Evolutionary conservation across 2,113 vertebrate species (phyloP), one percentile per base, ranked within the genome.

Genomic region (Piaya cayana): DNA sequence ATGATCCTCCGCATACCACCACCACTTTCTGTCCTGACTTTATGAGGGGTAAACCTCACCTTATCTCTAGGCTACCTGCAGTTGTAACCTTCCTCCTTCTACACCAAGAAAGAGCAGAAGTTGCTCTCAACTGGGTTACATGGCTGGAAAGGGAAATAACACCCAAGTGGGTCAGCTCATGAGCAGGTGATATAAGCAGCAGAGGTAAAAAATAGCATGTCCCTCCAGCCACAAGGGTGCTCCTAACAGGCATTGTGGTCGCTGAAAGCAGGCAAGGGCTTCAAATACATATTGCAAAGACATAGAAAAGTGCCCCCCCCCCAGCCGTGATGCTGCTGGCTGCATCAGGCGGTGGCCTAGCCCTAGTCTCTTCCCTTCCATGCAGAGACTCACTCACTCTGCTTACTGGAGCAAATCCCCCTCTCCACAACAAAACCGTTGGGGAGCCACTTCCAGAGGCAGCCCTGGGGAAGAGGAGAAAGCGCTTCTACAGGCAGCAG

Each of bases 51-150:
- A n/a, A 71, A 53, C 59, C 15, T 86, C 2, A 2, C 23, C 18
- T 85, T 59, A 17, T 50, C 67, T 87, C 50, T 53, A 37, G 18
- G 52, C 74, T 94, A 59, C 77, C 64, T 75, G 56, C 47, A 67
- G 52, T 32, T 52, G 70, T 32, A 75, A 26, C 63, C 83, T 86
- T 72, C 20, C 63, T 76, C 32, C 27, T 67, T 6, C 52, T 27
- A 50, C 43, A 4, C 23, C 13, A 4, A 19, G 23, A 56, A 6
- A 7, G 18, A 58, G 19, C 11, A 4, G 67, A 65, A 62, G 71
- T 47, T 69, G 63, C 42, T 30, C 30, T 23, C 1, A 3, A 12
- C 16, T 0, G 5, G 14, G 12, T 76, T 85, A 60, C 2, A 0
- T 1, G 6, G 45, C 30, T 52, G 36, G 60, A 39, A 39, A 79